Base-by-base conservation (phyloP, 2,888 invertebrate species). In the Halictus quadricinctus region DNA sequence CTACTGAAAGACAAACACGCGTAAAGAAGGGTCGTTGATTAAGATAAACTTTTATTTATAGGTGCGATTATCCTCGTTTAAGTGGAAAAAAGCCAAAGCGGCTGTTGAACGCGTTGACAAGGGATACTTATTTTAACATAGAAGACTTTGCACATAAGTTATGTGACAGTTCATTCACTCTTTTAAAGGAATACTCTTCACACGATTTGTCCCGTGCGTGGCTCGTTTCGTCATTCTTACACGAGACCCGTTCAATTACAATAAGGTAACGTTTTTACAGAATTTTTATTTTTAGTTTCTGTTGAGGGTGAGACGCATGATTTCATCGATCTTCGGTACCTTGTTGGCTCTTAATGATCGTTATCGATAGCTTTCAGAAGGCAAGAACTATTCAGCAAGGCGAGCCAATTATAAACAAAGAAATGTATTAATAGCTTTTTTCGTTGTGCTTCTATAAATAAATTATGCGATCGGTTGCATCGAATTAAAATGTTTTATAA, bases 11-110 rank as follows among this genome's bases (percentile, higher is more conserved):
- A 79, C 70, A 74, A 81, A 77, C 74, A 78, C 81, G 81, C 85
- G 81, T 81, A 69, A 86, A 86, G 79, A 79, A 81, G 85, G 86
- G 79, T 84, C 73, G 79, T 79, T 81, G 81, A 86, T 86, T 85
- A 86, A 85, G 84, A 85, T 74, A 74, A 85, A 79, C 64, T 64
- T 81, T 84, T 86, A 86, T 86, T 85, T 81, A 86, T 86, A 86
- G 86, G 50, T 76, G 58, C 78, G 86, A 72, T 77, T 72, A 81
- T 74, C 86, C 81, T 77, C 79, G 74, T 85, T 82, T 84, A 74
- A 72, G 74, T 36, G 50, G 66, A 76, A 76, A 79, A 81, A 76
- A 79, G 76, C 58, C 48, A 15, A 78, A 76, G 79, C 80, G 84
- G 81, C 78, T 80, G 81, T 85, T 85, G 80, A 81, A 86, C 86